Conservation (phyloP, 1,140 invertebrate genomes). For the Asbolus verrucosus region DNA sequence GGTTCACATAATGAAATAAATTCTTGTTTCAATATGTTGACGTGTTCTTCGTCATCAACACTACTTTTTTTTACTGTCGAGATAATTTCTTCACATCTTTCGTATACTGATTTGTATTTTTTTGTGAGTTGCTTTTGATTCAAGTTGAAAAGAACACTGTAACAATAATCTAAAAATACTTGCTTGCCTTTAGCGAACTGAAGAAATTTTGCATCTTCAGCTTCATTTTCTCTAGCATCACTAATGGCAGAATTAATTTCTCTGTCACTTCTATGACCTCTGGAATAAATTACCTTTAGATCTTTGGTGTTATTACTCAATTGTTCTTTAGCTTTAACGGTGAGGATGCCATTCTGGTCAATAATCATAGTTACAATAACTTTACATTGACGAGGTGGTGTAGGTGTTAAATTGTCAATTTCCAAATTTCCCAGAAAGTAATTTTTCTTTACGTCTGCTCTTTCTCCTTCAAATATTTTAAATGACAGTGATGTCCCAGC, state of each 20-base stretch:
- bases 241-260: not conserved
- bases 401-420: conserved; percentile 13
- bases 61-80: too few species aligned
- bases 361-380: conserved; percentile 36
- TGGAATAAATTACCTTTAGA: not conserved
- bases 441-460: conserved; percentile 46
- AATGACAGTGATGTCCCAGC: conserved; percentile 17
- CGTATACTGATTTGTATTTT: too few species aligned
- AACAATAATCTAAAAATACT: not conserved
- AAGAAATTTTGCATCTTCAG: not conserved
- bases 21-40: too few species aligned
- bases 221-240: not conserved
- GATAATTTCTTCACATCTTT: too few species aligned
- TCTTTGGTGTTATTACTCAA: conserved; percentile 12
- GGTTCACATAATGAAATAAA: too few species aligned
- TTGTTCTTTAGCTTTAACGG: conserved; percentile 32
- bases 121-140: not conserved
- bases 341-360: conserved; percentile 51
- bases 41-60: too few species aligned
- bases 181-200: not conserved
- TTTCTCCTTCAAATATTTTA: conserved; percentile 49
- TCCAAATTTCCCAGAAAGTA: not conserved
- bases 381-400: conserved; percentile 14
- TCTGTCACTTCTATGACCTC: not conserved
- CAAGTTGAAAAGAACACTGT: not conserved